These are phyloP conservation scores for Stenurella melanura DNA, from an alignment of 2,888 invertebrate genomes.

Conservation along the genomic window DNA sequence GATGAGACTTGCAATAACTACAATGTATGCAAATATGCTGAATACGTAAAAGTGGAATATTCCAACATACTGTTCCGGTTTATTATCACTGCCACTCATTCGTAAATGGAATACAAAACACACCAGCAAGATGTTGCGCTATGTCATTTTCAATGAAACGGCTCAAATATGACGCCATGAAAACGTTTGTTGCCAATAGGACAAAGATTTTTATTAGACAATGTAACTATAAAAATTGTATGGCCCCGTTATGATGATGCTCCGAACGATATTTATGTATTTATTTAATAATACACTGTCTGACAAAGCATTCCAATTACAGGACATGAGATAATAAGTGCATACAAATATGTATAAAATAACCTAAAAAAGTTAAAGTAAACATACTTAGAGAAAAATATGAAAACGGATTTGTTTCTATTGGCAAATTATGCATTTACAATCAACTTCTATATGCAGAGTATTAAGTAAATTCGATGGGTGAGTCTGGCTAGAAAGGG, in stretches of 20 bases:
- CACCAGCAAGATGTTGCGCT: conserved; percentile 28
- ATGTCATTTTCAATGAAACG: conserved; percentile 23
- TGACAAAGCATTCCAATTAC: too few relatives aligned
- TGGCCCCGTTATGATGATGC: not conserved
- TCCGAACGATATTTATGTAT: too few relatives aligned
- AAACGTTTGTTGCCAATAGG: conserved; percentile 20
- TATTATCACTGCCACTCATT: conserved; percentile 40
- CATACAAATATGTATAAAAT: too few relatives aligned
- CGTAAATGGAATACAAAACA: conserved; percentile 36
- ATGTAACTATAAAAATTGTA: conserved; percentile 22
- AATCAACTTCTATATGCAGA: too few relatives aligned
- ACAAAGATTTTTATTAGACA: conserved; percentile 28
- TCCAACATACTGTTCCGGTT: conserved; percentile 32
- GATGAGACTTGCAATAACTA: conserved; percentile 28
- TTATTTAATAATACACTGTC: too few relatives aligned
- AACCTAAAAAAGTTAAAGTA: too few relatives aligned
- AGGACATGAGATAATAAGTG: too few relatives aligned
- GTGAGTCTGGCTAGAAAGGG: too few relatives aligned
- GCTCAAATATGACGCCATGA: conserved; percentile 28
- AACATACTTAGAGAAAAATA: too few relatives aligned
- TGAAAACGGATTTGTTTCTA: too few relatives aligned
- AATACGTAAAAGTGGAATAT: conserved; percentile 19
- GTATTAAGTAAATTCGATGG: too few relatives aligned
- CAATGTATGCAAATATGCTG: conserved; percentile 49
- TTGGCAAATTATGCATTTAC: too few relatives aligned